Base-by-base conservation (phyloP, 2,113 vertebrate genomes). In the Apteryx owenii region DNA sequence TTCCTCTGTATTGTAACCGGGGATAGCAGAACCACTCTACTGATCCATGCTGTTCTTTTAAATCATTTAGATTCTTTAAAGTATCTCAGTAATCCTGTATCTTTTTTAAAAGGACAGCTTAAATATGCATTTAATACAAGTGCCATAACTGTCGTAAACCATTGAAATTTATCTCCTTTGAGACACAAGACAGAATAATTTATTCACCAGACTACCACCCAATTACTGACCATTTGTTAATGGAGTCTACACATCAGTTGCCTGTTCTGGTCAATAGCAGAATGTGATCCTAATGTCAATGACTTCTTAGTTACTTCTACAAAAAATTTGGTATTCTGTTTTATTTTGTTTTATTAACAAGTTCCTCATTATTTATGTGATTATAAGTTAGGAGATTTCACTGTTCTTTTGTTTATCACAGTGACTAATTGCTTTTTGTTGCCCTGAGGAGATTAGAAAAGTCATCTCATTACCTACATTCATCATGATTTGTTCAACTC, bases 391-490 rank as follows among this genome's bases (percentile, higher is more conserved):
- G 46, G 28, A n/a, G 42, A 81, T 76, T 81, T 93, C 36, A 50
- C 2, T 1, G 38, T 58, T 91, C 84, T 85, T 88, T 92, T 97
- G 40, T 95, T 96, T 80, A 85, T 85, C 50, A 80, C 22, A 82
- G 50, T 70, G 40, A 33, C 44, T 91, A 90, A 92, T 89, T 95
- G 40, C 38, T 94, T 95, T 94, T 77, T 87, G 56, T 77, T 91
- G 75, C 87, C 78, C 68, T 54, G 66, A 92, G 78, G 75, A 91
- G 25, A 89, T n/a, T 10, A 82, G 7, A 29, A 77, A 91, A 93
- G 48, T 87, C 0, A 69, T 71, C 25, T 93, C 90, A 75, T 85
- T 81, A 72, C n/a, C 61, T 79, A 50, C 36, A 50, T 87, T 80
- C 58, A 60, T 13, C 16, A 66, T 28, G 33, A 81, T 93, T 89